Evolutionary conservation across 2,113 vertebrate species (phyloP), one percentile per base, ranked within the genome.

Genomic region (Neolamprologus devosi): DNA sequence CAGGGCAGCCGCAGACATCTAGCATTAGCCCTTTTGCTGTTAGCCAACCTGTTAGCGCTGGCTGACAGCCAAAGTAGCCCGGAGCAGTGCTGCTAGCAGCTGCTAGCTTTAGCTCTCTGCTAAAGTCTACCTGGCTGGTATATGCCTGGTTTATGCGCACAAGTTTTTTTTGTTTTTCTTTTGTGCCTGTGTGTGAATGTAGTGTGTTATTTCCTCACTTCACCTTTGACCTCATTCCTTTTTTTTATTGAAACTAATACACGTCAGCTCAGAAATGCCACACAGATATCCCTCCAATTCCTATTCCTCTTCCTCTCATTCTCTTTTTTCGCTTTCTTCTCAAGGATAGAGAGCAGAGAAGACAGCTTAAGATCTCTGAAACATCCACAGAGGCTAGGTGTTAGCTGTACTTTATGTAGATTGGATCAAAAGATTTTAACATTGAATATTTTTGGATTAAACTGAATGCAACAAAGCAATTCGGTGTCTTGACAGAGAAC

Each of bases 21-120:
- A 92, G 90, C 85, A 86, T 93, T 94, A 92, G 91, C 92, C 91
- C 82, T 87, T 40, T 84, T 80, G 35, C 87, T 92, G 89, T 88
- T 95, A 93, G 95, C 92, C 84, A 92, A 95, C 94, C 93, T 94
- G 92, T 95, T 94, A 93, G 94, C 90, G 57, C 93, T 95, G 94
- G 94, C 89, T 19, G 45, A 55, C 82, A 80, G 91, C 94, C 95
- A 94, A 91, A 57, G 54, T 86, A 84, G 94, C 94, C 93, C 21
- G 65, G 85, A 91, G 92, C 86, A 23, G 42, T 9, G 85, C 88
- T 88, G 87, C 84, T 94, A 93, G 92, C 93, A 93, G 92, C 86
- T 68, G 82, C 87, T 93, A 93, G 89, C 92, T 88, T 54, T 78
- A 93, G 85, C 85, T 37, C 57, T 28, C 84, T n/a, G 68, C 85